Conservation (phyloP, 2,888 invertebrate species). For the Pherbina coryleti region DNA sequence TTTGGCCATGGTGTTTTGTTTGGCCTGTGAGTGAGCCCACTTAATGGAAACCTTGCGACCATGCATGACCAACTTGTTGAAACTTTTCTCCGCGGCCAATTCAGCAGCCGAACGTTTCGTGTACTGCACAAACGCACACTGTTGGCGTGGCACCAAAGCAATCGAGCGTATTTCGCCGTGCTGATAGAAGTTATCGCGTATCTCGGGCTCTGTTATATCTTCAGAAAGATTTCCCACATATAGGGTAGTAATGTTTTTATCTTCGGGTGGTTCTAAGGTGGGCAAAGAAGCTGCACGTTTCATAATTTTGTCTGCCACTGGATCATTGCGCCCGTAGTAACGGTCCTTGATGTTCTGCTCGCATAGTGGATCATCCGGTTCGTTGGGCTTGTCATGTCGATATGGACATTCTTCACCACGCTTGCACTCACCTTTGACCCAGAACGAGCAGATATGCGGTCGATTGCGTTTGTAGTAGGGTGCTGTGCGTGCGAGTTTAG, state of each 20-base stretch:
- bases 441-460: slow-evolving; percentile 94
- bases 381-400: slow-evolving; percentile 92
- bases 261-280: slow-evolving; percentile 94
- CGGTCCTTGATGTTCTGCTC: slow-evolving; percentile 93
- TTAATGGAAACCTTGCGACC: slow-evolving; percentile 95
- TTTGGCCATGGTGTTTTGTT: slow-evolving; percentile 72
- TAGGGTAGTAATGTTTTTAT: slow-evolving; percentile 94
- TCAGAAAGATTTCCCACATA: slow-evolving; percentile 97
- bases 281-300: slow-evolving; percentile 92
- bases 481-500: slow-evolving; percentile 87
- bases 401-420: slow-evolving; percentile 95
- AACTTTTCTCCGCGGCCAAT: slow-evolving; percentile 93
- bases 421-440: slow-evolving; percentile 95
- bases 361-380: slow-evolving; percentile 92
- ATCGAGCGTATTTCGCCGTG: slow-evolving; percentile 97
- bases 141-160: slow-evolving; percentile 91
- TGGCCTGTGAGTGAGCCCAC: slow-evolving; percentile 96
- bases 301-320: slow-evolving; percentile 91
- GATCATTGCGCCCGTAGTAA: slow-evolving; percentile 93
- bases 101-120: slow-evolving; percentile 92
- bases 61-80: slow-evolving; percentile 88
- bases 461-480: slow-evolving; percentile 93
- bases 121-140: slow-evolving; percentile 97
- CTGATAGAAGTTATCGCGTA: slow-evolving; percentile 97
- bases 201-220: slow-evolving; percentile 87